These are phyloP conservation scores for Tetrao urogallus DNA, from an alignment of 2,113 vertebrate species.

Conservation along the genomic window DNA sequence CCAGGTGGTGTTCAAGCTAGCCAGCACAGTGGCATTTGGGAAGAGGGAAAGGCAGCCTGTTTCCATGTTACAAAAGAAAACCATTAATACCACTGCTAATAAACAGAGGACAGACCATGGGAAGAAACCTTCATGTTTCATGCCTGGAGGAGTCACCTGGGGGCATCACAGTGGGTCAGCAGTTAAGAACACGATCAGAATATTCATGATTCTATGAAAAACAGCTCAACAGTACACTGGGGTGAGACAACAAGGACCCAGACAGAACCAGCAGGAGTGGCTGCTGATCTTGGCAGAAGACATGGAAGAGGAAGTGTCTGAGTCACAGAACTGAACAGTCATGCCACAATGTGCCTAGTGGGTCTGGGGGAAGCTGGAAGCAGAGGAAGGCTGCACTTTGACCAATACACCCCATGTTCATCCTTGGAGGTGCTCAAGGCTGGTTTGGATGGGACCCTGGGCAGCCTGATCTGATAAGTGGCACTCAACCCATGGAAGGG, in stretches of 20 bases:
- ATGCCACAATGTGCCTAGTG: neutral
- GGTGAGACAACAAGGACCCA: neutral
- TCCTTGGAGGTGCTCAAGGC: too few species aligned
- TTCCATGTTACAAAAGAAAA: neutral
- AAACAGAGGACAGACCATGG: neutral
- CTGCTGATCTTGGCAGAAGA: neutral
- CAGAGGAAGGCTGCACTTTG: neutral
- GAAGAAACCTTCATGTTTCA: neutral
- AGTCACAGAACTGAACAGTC: neutral
- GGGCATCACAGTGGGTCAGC: neutral
- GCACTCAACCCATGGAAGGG: too few species aligned
- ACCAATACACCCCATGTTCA: neutral
- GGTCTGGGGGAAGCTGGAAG: neutral
- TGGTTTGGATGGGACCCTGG: too few species aligned
- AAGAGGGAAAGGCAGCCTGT: neutral
- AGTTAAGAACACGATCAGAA: neutral
- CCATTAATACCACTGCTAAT: rapidly evolving
- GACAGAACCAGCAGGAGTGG: neutral
- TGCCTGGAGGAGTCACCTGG: neutral
- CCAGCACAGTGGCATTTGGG: rapidly evolving
- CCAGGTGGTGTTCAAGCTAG: neutral
- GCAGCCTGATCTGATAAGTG: too few species aligned
- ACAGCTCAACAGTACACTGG: neutral
- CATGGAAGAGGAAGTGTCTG: neutral
- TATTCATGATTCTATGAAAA: neutral